Base-by-base conservation (phyloP, 2,113 vertebrate species). In the Mirza zaza region DNA sequence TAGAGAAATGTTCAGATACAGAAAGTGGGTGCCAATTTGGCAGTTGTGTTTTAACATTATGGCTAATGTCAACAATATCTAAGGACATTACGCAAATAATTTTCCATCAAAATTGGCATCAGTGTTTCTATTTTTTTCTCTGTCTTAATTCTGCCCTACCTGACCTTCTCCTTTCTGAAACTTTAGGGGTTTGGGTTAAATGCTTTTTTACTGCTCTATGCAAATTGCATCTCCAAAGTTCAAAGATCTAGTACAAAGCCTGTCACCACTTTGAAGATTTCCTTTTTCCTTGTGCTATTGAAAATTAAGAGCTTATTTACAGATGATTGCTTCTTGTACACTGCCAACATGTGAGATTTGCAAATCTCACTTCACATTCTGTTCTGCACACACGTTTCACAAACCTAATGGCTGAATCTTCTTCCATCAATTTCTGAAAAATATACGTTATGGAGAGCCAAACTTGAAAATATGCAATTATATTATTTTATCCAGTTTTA, bases 261-360 rank as follows among this genome's bases (percentile, higher is more conserved):
- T 88, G 48, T 77, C 2, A 3, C 6, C 48, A 17, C 77, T 87
- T 92, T 70, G 55, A 15, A 12, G 9, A 81, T 8, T 21, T 15
- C 67, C 20, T 52, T 29, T 15, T 23, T 67, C 29, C 39, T 83
- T 79, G 59, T 48, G 0, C 75, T 57, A 13, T 39, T 95, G 87
- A 65, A 96, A 97, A 73, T 11, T 5, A 50, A 96, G 88, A 94
- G 85, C 52, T 94, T 73, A 25, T 87, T 94, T 97, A 76, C 0
- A 1, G 45, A 27, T 45, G 23, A 39, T 32, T 25, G 57, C 68
- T 83, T 84, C 97, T 52, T 68, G 36, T 91, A 67, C 77, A 10
- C 21, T 21, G 32, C 73, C 57, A 34, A 94, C 89, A n/a, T 13
- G 2, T 9, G 87, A 59, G 79, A 71, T 61, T 36, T 90, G 25